Conservation (phyloP, 2,888 invertebrate species). For the Andrena haemorrhoa region DNA sequence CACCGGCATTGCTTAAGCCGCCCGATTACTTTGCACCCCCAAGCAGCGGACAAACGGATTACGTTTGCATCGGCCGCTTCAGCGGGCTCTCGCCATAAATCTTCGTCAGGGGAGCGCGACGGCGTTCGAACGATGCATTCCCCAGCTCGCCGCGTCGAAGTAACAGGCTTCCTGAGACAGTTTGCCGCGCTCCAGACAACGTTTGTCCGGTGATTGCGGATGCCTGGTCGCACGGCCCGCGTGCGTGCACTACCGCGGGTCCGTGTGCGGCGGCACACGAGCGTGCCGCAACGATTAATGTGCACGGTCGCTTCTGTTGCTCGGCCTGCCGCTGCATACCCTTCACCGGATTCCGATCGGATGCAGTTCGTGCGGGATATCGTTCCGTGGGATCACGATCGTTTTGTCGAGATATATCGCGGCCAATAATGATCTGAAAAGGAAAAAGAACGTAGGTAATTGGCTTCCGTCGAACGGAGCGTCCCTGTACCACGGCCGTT, state of each 20-base stretch:
- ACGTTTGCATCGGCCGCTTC: neutral
- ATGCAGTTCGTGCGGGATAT: slow-evolving; percentile 62
- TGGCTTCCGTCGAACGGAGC: slow-evolving; percentile 37
- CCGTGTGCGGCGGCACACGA: slow-evolving; percentile 2
- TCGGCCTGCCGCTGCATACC: slow-evolving; percentile 50
- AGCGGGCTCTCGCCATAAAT: slow-evolving; percentile 14
- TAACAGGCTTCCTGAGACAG: slow-evolving; percentile 43
- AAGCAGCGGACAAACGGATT: neutral
- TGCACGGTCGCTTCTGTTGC: slow-evolving; percentile 62
- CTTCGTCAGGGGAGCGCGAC: slow-evolving; percentile 15
- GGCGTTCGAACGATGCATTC: slow-evolving; percentile 26
- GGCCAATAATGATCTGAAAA: slow-evolving; percentile 56
- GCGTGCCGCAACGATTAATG: slow-evolving; percentile 58
- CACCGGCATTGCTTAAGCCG: too few species aligned
- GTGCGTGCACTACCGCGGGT: slow-evolving; percentile 12
- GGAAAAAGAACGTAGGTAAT: slow-evolving; percentile 46
- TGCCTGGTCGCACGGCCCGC: slow-evolving; percentile 49
- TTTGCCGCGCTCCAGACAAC: slow-evolving; percentile 31
- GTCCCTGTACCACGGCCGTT: neutral
- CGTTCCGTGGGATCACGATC: slow-evolving; percentile 55
- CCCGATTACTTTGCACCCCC: neutral
- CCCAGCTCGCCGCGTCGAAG: slow-evolving; percentile 4
- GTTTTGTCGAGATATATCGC: slow-evolving; percentile 50
- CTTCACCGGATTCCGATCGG: slow-evolving; percentile 73
- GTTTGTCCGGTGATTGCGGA: slow-evolving; percentile 32